Base-by-base conservation (phyloP, 2,888 invertebrate species). In the Schizotus pectinicornis region DNA sequence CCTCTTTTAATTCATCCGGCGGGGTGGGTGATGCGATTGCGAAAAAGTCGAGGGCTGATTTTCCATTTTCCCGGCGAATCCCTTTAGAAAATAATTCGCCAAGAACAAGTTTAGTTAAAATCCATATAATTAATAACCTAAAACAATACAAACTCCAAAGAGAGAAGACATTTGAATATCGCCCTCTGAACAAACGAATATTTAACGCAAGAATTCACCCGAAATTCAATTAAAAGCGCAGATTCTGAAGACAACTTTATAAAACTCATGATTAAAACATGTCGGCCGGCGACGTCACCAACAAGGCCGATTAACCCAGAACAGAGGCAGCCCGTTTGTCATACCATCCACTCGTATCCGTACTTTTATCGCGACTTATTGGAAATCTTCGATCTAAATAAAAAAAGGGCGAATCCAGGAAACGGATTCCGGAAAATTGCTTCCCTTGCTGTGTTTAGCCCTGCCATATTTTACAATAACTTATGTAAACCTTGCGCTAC, bases 261-360 rank as follows among this genome's bases (percentile, higher is more conserved):
- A 71, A 72, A 74, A 71, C 72, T 75, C 76, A 74, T 74, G 73
- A 75, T 73, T 76, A 72, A 76, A 76, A 74, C 74, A 74, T 72
- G 71, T 52, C 47, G 37, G 51, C 2, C 6, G 36, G 11, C 36
- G 36, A 35, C 36, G 36, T 9, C 36, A 12, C 47, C 42, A 47
- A 47, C 52, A 51, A 47, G 46, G 51, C 39, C 36, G 56, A 56
- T 56, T 56, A 56, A 53, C 14, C 38, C 2, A 22, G 5, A 22
- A 22, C 22, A 22, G 22, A 22, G 5, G 3, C 14, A 32, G 37
- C 9, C 35, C 42, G 35, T 42, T 51, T 51, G 41, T 42, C 51
- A 51, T 51, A 22, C 13, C 11, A 11, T 12, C 6, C 50, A 42
- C 34, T 42, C 32, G 34, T 8, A 12, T 32, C 34, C 42, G 33